Conservation (phyloP, 2,113 vertebrate species). For the Spea multiplicata region DNA sequence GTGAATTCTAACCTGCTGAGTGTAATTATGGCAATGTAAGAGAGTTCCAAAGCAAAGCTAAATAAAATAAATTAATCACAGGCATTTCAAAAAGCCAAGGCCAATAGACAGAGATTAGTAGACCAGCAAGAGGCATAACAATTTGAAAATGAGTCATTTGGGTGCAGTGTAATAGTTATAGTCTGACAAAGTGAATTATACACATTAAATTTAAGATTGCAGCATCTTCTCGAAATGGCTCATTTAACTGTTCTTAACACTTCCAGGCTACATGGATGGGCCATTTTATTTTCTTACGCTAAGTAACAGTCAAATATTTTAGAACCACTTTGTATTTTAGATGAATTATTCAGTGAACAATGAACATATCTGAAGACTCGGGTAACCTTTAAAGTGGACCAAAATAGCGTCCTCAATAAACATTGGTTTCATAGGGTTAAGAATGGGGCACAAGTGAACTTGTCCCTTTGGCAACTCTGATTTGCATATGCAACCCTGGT, state of each 20-base stretch:
- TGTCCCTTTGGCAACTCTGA: too few species aligned
- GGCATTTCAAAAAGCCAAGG: slow-evolving; percentile 18
- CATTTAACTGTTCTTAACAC: slow-evolving; percentile 8
- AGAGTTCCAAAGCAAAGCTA: slow-evolving; percentile 32
- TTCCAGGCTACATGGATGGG: neutral
- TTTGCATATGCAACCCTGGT: too few species aligned
- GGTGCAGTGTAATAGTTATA: slow-evolving; percentile 16
- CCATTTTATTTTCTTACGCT: too few species aligned
- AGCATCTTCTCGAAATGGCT: slow-evolving; percentile 11
- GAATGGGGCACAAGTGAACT: too few species aligned
- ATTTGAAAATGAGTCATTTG: slow-evolving; percentile 29
- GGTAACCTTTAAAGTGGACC: too few species aligned
- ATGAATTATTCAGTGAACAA: too few species aligned
- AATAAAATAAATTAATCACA: slow-evolving; percentile 36
- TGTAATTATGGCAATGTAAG: slow-evolving; percentile 33
- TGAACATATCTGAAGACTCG: too few species aligned
- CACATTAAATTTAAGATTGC: slow-evolving; percentile 17
- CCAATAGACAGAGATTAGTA: slow-evolving; percentile 35
- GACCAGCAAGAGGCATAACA: slow-evolving; percentile 30
- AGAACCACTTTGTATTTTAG: too few species aligned
- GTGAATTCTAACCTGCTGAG: slow-evolving; percentile 25
- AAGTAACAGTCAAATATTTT: too few species aligned
- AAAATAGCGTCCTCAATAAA: too few species aligned
- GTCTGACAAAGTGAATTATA: slow-evolving; percentile 34
- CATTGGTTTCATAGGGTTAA: too few species aligned